Evolutionary conservation across 2,113 vertebrate species (phyloP).

Genomic region (Sialia sialis): DNA sequence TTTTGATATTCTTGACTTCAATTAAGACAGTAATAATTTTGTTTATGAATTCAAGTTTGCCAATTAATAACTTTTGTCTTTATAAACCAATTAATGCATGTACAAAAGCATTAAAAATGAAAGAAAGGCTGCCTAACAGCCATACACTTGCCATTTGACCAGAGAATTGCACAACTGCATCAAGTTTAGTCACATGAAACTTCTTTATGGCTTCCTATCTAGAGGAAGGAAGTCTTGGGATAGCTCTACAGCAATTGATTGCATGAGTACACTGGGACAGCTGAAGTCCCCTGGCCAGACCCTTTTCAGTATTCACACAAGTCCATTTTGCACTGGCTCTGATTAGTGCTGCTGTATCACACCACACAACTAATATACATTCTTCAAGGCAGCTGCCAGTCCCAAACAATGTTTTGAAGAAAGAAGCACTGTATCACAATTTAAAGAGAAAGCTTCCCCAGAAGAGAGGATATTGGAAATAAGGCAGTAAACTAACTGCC

Average conservation of each 20-base stretch:
- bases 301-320: not conserved
- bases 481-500: not conserved
- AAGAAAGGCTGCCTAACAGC: too few relatives aligned
- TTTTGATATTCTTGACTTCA: not conserved
- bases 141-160: not conserved
- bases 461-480: not conserved
- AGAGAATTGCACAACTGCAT: not conserved
- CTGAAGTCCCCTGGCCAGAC: not conserved
- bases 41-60: not conserved
- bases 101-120: not conserved
- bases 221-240: slow-evolving; percentile 25
- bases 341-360: not conserved
- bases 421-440: not conserved
- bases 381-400: not conserved
- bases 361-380: not conserved
- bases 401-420: not conserved
- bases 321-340: not conserved
- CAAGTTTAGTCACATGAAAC: slow-evolving; percentile 3
- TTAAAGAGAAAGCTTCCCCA: not conserved
- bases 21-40: not conserved
- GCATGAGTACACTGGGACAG: not conserved
- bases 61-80: not conserved
- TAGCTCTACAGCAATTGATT: not conserved
- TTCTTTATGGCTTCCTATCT: not conserved
- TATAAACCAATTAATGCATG: not conserved